Percentiles rank a stretch among this genome's conserved stretches.
Evolutionary conservation across 37 sponge, comb jelly and placozoan genomes (phyloP).

Genomic region (Cladorhizidae sp.): DNA sequence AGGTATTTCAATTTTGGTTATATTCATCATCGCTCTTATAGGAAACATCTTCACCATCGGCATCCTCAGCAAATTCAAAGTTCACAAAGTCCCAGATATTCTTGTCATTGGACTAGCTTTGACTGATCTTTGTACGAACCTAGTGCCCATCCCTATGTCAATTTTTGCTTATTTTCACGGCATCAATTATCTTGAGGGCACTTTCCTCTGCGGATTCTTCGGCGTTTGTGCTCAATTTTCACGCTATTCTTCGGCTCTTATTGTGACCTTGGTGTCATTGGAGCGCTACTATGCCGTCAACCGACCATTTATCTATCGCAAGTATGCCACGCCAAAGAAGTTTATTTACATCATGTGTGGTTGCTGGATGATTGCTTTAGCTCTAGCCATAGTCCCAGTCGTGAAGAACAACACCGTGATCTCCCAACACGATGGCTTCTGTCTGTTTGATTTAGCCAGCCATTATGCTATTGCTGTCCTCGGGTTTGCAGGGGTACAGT

Average conservation of each 20-base stretch:
- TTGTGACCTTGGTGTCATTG: slow-evolving; percentile 69
- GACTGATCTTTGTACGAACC: slow-evolving; percentile 56
- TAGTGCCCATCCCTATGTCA: slow-evolving; percentile 65
- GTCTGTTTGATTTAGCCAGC: slow-evolving; percentile 60
- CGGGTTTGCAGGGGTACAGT: slow-evolving; percentile 57
- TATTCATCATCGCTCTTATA: slow-evolving; percentile 40
- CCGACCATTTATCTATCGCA: slow-evolving; percentile 68
- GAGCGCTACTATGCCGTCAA: slow-evolving; percentile 82
- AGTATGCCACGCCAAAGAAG: slow-evolving; percentile 16
- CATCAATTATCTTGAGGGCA: slow-evolving; percentile 9
- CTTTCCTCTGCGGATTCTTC: slow-evolving; percentile 39
- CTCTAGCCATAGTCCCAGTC: slow-evolving; percentile 60
- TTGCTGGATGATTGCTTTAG: slow-evolving; percentile 26
- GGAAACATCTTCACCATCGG: slow-evolving; percentile 61
- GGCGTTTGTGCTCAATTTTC: slow-evolving; percentile 60
- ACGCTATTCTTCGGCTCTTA: slow-evolving; percentile 54
- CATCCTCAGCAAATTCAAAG: slow-evolving; percentile 53
- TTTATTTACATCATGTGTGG: slow-evolving; percentile 23
- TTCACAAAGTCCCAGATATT: slow-evolving; percentile 66
- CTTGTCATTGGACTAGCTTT: slow-evolving; percentile 71
- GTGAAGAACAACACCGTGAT: slow-evolving; percentile 27
- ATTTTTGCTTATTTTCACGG: slow-evolving; percentile 43
- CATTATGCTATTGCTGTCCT: slow-evolving; percentile 58
- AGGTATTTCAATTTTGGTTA: slow-evolving; percentile 24
- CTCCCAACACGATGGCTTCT: slow-evolving; percentile 26